phyloP scores from a whole-genome alignment of 2,888 invertebrate genomes.

The Nesidiocoris tenuis region DNA sequence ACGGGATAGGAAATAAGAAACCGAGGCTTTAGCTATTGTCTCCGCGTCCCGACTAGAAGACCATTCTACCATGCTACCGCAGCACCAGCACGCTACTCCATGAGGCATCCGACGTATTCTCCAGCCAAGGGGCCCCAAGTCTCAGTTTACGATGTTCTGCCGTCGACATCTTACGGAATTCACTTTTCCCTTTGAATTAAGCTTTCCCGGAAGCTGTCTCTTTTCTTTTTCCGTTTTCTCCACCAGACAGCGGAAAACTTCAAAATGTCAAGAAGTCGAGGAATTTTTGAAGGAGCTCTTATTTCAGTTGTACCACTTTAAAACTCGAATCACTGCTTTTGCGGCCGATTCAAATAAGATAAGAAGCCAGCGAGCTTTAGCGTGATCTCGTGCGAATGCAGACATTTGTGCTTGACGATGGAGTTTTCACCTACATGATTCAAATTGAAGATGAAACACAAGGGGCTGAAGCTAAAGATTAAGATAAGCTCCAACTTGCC shows the following conservation, averaged over 20 bases:
- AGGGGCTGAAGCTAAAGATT: no score
- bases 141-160: not conserved
- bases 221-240: not conserved
- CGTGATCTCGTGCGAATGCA: no score
- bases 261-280: not conserved
- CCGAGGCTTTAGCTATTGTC: not conserved
- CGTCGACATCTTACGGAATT: not conserved
- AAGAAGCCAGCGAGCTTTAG: no score
- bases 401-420: no score
- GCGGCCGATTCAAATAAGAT: no score
- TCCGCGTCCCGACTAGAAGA: not conserved
- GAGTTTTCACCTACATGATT: no score
- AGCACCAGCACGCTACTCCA: not conserved
- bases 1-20: not conserved
- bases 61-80: not conserved
- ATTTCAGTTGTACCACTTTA: not conserved
- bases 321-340: no score
- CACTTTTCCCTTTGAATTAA: not conserved
- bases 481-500: no score
- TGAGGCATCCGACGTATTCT: not conserved
- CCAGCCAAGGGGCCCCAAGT: not conserved
- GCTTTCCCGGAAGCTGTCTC: not conserved
- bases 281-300: not conserved
- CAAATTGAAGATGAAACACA: no score
- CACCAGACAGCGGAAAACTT: not conserved